phyloP scores from a whole-genome alignment of 1,140 invertebrate species.

The Brachionus plicatilis region DNA sequence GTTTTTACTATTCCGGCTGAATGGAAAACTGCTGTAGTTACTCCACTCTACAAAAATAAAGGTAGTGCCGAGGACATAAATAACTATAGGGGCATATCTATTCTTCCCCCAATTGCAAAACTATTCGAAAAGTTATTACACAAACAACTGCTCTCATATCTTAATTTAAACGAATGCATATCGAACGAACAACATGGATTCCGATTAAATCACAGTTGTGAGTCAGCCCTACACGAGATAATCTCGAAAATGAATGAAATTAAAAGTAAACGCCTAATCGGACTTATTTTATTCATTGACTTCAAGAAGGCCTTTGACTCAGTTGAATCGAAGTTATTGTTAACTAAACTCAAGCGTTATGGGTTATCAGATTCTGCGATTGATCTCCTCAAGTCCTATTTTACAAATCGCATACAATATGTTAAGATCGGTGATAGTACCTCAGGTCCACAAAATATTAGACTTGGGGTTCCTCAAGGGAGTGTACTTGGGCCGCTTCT shows the following conservation, averaged over 20 bases:
- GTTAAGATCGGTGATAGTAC: neutral
- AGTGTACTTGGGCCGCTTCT: neutral
- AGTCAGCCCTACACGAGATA: neutral
- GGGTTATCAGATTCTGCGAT: neutral
- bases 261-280: neutral
- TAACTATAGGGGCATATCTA: neutral
- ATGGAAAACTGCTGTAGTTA: neutral
- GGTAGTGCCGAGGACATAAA: neutral
- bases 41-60: neutral
- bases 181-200: neutral
- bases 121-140: neutral
- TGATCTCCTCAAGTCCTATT: neutral
- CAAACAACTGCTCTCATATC: neutral
- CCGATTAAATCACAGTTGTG: neutral
- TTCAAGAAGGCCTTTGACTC: slow-evolving; percentile 28
- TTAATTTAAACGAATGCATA: neutral
- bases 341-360: neutral
- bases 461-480: slow-evolving; percentile 26
- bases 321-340: neutral
- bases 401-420: neutral
- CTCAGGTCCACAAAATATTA: neutral
- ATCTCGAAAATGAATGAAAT: neutral
- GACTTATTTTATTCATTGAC: neutral
- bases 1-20: neutral
- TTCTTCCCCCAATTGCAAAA: neutral